Evolutionary conservation across 2,888 invertebrate genomes (phyloP), one percentile per base, ranked within the genome.

Genomic region (Scotopteryx bipunctaria): DNA sequence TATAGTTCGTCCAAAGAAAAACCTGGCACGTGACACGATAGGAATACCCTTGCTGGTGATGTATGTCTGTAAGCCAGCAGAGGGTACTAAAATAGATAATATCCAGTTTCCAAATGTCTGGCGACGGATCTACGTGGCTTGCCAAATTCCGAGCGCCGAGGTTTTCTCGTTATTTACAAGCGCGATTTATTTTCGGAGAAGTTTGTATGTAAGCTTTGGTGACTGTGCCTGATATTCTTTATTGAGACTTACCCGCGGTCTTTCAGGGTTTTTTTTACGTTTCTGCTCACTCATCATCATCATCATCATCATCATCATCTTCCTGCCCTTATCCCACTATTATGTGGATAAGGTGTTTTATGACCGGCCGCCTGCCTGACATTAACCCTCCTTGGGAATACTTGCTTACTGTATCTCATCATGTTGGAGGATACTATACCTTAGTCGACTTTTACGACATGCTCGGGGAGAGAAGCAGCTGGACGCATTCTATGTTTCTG

Each of bases 71-170:
- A 21, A 11, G 41, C 29, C 42, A 36, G 29, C 32, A 37, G 29
- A 16, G 16, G 41, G 19, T 46, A 37, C 55, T 46, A 31, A 58
- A 61, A 61, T 61, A 61, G 50, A 58, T 40, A 47, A 56, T 74
- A 72, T 77, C 74, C 73, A 74, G 71, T 73, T 74, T 76, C 73
- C 63, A 67, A 67, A 73, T 66, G 69, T 77, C 71, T 69, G 67
- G 64, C 55, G 61, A 64, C 63, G 45, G 36, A 37, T 47, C 33
- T 40, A 40, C 61, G 53, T 21, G 45, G 59, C 50, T 78, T 83
- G 83, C 83, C 83, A 83, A 83, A 76, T 73, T 63, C 64, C 63
- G 57, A 41, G 42, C 52, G 57, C 52, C 59, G 59, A 42, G 55
- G 55, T 57, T 58, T 63, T 54, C 57, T 55, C 55, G 57, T 46